Percentiles rank a stretch among this genome's conserved stretches.
These are phyloP conservation scores for Calephelis perditalis DNA, from an alignment of 2,888 invertebrate species.

Conservation along the genomic window DNA sequence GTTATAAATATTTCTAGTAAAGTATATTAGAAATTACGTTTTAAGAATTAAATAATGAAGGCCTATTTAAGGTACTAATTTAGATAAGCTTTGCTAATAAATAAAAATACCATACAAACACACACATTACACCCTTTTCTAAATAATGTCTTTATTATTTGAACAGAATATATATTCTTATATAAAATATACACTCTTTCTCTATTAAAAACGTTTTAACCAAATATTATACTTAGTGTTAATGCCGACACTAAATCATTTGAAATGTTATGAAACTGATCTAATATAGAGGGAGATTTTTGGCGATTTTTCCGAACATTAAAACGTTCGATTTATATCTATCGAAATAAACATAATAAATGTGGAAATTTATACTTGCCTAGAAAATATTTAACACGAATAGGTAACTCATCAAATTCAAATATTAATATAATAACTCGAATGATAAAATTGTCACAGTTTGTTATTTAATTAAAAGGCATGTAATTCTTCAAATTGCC, in stretches of 20 bases:
- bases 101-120: slow-evolving; percentile 32
- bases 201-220: slow-evolving; percentile 39
- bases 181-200: slow-evolving; percentile 47
- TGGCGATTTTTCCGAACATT: background rate
- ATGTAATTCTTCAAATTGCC: background rate
- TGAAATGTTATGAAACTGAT: slow-evolving; percentile 26
- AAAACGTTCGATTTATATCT: no score
- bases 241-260: slow-evolving; percentile 45
- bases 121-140: slow-evolving; percentile 48
- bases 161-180: slow-evolving; percentile 50
- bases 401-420: no score
- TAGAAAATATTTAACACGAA: no score
- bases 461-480: no score
- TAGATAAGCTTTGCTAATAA: background rate
- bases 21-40: no score
- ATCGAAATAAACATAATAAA: no score
- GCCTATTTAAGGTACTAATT: no score
- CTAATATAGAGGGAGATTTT: background rate
- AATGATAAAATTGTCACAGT: no score
- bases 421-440: no score
- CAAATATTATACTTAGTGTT: slow-evolving; percentile 25
- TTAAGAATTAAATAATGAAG: no score
- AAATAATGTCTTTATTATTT: slow-evolving; percentile 47
- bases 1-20: no score
- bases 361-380: no score